phyloP scores from a whole-genome alignment of 2,888 invertebrate species.

The Sarcophaga subvicina region DNA sequence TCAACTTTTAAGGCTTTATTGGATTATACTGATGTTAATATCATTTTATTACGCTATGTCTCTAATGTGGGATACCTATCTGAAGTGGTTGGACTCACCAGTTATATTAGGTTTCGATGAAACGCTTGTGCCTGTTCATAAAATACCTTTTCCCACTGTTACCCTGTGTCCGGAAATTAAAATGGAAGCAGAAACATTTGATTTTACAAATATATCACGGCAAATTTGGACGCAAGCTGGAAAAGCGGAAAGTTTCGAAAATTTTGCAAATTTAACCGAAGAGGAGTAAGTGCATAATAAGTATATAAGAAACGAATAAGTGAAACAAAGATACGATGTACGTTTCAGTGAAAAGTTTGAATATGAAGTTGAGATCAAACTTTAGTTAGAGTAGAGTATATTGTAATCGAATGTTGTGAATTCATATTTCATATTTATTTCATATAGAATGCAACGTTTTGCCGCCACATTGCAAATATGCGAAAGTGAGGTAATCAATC shows the following conservation, averaged over 20 bases:
- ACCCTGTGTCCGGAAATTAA: conserved; percentile 81
- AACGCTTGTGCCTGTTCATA: conserved; percentile 78
- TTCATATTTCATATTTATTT: too few relatives aligned
- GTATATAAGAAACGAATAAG: not conserved
- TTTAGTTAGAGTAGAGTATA: too few relatives aligned
- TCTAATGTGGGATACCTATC: conserved; percentile 77
- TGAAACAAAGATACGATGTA: too few relatives aligned
- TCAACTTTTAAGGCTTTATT: conserved; percentile 74
- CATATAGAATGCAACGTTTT: conserved; percentile 74
- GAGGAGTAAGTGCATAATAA: conserved; percentile 69
- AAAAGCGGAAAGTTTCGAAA: conserved; percentile 65
- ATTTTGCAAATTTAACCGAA: conserved; percentile 66
- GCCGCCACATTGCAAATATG: conserved; percentile 79
- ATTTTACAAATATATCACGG: conserved; percentile 75
- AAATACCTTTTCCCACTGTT: conserved; percentile 79
- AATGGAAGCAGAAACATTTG: conserved; percentile 77
- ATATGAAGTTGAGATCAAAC: too few relatives aligned
- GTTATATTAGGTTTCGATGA: conserved; percentile 80
- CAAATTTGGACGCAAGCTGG: conserved; percentile 72
- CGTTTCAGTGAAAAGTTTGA: too few relatives aligned
- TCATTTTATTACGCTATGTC: conserved; percentile 78
- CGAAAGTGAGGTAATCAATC: conserved; percentile 76
- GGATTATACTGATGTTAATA: conserved; percentile 76
- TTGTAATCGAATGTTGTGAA: too few relatives aligned
- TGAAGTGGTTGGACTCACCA: conserved; percentile 79